Percentiles rank a stretch among this genome's conserved stretches.
These are phyloP conservation scores for Polyommatus icarus DNA, from an alignment of 2,888 invertebrate genomes.

Conservation along the genomic window DNA sequence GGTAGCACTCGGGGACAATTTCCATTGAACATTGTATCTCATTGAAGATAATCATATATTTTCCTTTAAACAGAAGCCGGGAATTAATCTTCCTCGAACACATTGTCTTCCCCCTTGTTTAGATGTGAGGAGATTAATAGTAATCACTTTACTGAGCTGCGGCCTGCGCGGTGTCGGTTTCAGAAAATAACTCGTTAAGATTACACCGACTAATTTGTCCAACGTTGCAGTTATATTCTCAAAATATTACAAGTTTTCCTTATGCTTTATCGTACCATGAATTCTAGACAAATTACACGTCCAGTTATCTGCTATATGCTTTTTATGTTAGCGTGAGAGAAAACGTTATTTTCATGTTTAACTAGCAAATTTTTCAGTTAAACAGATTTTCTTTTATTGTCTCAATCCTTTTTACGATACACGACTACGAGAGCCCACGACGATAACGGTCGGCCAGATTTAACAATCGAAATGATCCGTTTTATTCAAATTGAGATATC, in stretches of 20 bases:
- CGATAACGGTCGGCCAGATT: background rate
- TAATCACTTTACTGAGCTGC: constrained; percentile 1
- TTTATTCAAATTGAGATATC: constrained; percentile 33
- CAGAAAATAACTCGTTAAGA: constrained; percentile 1
- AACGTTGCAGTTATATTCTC: background rate
- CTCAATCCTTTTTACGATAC: background rate
- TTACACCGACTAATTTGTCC: background rate
- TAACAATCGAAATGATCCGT: constrained; percentile 19
- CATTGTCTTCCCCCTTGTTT: constrained; percentile 21
- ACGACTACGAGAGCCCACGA: background rate
- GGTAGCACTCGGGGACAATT: constrained; percentile 22
- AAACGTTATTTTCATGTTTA: background rate
- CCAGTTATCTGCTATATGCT: no score
- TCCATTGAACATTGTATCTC: constrained; percentile 28
- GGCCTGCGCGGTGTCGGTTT: background rate
- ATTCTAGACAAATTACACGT: background rate
- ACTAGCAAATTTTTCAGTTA: background rate
- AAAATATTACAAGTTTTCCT: background rate
- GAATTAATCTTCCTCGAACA: constrained; percentile 2
- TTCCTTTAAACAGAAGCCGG: constrained; percentile 24
- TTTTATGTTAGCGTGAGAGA: background rate
- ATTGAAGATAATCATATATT: constrained; percentile 26
- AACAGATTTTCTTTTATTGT: background rate
- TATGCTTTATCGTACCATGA: background rate
- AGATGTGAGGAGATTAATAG: constrained; percentile 25